A percentile compares a stretch with the other conserved stretches of the same genome.
These are phyloP conservation scores for Oncorhynchus nerka DNA, from an alignment of 2,113 vertebrate species.

Conservation along the genomic window DNA sequence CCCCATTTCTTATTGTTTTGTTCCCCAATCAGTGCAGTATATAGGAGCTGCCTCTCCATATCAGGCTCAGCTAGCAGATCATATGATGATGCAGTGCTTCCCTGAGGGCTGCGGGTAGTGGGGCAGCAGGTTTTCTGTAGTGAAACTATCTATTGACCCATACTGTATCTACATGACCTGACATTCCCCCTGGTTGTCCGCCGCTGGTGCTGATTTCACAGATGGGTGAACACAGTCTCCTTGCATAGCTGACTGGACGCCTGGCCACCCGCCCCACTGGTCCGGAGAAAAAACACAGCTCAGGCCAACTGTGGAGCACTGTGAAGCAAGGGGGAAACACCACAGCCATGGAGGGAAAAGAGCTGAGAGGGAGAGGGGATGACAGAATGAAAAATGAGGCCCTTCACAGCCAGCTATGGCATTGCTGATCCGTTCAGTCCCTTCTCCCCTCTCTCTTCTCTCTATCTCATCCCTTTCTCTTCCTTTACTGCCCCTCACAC, in stretches of 20 bases:
- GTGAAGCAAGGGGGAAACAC: not conserved
- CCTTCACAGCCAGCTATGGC: constrained; percentile 3
- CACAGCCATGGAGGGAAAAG: not conserved
- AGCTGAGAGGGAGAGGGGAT: not conserved
- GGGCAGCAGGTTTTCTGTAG: not conserved
- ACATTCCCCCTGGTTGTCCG: not conserved
- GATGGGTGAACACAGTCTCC: not conserved
- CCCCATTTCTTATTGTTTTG: too few relatives aligned
- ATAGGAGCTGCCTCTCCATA: too few relatives aligned
- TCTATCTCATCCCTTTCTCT: not conserved
- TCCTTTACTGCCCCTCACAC: not conserved
- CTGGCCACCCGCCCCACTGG: not conserved
- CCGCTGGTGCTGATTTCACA: constrained; percentile 11
- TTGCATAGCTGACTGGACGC: not conserved
- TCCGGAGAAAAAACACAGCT: not conserved
- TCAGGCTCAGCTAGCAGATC: not conserved
- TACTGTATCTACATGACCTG: not conserved
- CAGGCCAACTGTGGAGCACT: not conserved
- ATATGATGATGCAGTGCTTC: not conserved
- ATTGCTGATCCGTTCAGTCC: not conserved
- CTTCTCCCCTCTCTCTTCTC: not conserved
- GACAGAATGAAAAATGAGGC: constrained; percentile 51
- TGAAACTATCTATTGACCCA: not conserved
- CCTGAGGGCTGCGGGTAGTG: not conserved
- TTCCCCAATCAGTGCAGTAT: too few relatives aligned